Evolutionary conservation across 2,888 invertebrate genomes (phyloP), one percentile per base, ranked within the genome.

Genomic region (Drosophila maculinotata): DNA sequence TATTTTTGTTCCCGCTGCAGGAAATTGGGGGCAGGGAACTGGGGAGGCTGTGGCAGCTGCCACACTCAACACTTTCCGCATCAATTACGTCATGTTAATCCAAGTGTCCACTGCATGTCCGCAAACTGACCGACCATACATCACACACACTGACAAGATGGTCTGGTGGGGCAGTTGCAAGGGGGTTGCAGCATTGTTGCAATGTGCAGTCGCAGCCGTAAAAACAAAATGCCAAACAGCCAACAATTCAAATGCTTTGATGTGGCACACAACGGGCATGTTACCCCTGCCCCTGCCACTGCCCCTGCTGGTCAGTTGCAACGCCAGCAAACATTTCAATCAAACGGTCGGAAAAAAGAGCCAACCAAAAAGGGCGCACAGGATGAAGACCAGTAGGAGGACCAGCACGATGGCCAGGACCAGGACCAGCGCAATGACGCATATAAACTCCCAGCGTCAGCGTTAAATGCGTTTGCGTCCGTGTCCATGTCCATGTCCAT

Each of bases 111-210:
- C 89, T 85, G 81, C 82, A 79, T 90, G 89, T 89, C 89, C 89
- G 90, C 89, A 90, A 90, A 80, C 85, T 88, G 87, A 89, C 89
- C 89, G 87, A 89, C 89, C 89, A 89, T 89, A 90, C 89, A 88
- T 89, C 90, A 90, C 85, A 57, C 90, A 90, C 84, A 57, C 74
- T 33, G 25, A 42, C 33, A 33, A 20, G 26, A 28, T 30, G 38
- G 10, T 20, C 8, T 12, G 30, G 9, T 33, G 15, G 2, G 25
- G 35, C 15, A 39, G 54, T 15, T 31, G 25, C n/a, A 12, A 3
- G 10, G 15, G 15, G 20, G 28, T 8, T 78, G 82, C 66, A 67
- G 57, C 69, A 69, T 60, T 67, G 85, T 70, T 88, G 88, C 88
- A 88, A 76, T 56, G 71, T 84, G 80, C 80, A 76, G 62, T 68